A percentile compares a stretch with the other conserved stretches of the same genome.
Conservation (phyloP, 2,797 vertebrate genomes). For the Phataginus tricuspis region DNA sequence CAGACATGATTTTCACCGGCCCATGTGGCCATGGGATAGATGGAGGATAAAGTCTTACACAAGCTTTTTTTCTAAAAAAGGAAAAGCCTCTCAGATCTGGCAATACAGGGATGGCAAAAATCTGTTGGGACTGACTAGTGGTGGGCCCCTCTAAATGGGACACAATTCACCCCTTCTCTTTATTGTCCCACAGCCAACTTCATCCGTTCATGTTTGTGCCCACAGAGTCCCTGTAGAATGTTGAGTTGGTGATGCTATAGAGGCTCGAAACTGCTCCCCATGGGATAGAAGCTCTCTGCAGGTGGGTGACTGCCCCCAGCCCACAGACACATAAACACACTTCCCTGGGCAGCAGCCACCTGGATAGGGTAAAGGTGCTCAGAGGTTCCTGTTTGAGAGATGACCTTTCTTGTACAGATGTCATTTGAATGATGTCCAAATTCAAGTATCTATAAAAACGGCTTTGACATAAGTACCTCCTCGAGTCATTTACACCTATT, state of each 20-base stretch:
- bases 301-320: background rate
- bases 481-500: background rate
- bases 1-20: too few species aligned
- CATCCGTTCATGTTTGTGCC: background rate
- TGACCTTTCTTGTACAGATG: background rate
- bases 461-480: background rate
- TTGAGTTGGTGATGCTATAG: background rate
- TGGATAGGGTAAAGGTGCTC: background rate
- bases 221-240: background rate
- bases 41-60: too few species aligned
- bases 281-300: background rate
- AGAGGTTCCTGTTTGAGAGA: background rate
- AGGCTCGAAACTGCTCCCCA: background rate
- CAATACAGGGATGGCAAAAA: background rate
- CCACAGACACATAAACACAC: fast-evolving
- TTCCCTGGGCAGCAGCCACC: background rate
- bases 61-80: background rate
- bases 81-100: background rate
- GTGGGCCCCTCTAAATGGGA: background rate
- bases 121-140: background rate
- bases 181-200: background rate
- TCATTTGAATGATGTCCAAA: background rate
- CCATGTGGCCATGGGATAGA: too few species aligned
- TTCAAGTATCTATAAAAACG: background rate
- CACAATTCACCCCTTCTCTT: background rate